Base-by-base conservation (phyloP, 2,797 vertebrate genomes). In the Protonibea diacanthus region DNA sequence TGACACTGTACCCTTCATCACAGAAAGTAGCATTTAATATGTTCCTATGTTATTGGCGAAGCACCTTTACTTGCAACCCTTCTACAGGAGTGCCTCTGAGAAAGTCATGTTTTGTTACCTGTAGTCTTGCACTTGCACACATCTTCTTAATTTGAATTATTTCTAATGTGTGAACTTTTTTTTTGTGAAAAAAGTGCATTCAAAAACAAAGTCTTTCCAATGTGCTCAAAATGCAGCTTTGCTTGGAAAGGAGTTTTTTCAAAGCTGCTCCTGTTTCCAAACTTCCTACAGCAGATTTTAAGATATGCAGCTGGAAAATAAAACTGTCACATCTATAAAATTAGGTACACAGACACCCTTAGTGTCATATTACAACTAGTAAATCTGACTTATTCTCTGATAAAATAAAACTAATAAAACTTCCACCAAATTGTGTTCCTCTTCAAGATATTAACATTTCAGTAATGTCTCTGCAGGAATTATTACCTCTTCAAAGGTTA, bases 11-110 rank as follows among this genome's bases (percentile, higher is more conserved):
- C 42, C 29, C 48, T 66, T 53, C 40, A 57, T 78, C 33, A 27
- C 23, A 14, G 23, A 84, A 71, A 78, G 76, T 78, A 85, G 76
- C 75, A 70, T 80, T 78, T 82, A 14, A 53, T 21, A 18, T 51
- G 65, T 29, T 66, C 60, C 23, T 62, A 65, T 12, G 33, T 83
- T 53, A 52, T n/a, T 56, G 68, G 60, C 13, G 29, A 82, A 87
- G 90, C 87, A 85, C 78, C 78, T 87, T 87, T 88, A 85, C 80
- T 85, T 60, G 61, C 71, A 75, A 13, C 59, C 59, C 49, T 67
- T 88, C 80, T 79, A 72, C 78, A 86, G 87, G 88, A 91, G 86
- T 90, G 86, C 88, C 86, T 92, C 86, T 73, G 71, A 86, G 40
- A 80, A 86, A 69, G 6, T 77, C 67, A 2, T 2, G 20, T 78